Conservation (phyloP, 2,113 vertebrate species). For the Burhinus oedicnemus region DNA sequence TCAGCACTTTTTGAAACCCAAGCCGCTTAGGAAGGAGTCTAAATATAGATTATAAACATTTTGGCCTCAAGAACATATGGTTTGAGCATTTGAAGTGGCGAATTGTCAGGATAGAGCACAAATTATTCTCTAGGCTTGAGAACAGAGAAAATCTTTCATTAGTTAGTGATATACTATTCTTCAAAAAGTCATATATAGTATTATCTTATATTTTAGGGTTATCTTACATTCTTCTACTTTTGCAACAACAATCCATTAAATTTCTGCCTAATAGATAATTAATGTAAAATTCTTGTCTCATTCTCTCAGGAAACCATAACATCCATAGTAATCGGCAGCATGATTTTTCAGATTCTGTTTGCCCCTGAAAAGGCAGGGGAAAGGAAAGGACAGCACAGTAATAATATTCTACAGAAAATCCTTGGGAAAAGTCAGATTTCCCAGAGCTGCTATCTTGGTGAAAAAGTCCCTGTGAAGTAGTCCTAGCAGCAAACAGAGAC, state of each 20-base stretch:
- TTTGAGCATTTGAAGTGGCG: neutral
- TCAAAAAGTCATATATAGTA: neutral
- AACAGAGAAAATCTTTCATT: neutral
- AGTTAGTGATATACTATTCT: neutral
- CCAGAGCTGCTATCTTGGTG: neutral
- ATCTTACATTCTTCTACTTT: neutral
- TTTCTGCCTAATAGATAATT: neutral
- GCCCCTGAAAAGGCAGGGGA: neutral
- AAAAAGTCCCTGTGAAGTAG: neutral
- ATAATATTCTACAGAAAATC: neutral
- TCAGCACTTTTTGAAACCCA: neutral
- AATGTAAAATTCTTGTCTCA: neutral
- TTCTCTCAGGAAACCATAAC: slow-evolving; percentile 1
- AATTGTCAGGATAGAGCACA: neutral
- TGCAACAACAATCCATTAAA: neutral
- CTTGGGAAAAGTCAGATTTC: neutral
- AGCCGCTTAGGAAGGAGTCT: neutral
- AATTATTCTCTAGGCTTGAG: neutral
- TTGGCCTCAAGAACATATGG: neutral
- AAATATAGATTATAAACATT: slow-evolving; percentile 2
- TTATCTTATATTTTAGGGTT: neutral
- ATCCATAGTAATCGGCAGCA: neutral
- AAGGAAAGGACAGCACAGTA: neutral
- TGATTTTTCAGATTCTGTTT: neutral
- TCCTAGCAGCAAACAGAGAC: neutral